phyloP scores from a whole-genome alignment of 1,140 invertebrate genomes.

The Euura lappo region DNA sequence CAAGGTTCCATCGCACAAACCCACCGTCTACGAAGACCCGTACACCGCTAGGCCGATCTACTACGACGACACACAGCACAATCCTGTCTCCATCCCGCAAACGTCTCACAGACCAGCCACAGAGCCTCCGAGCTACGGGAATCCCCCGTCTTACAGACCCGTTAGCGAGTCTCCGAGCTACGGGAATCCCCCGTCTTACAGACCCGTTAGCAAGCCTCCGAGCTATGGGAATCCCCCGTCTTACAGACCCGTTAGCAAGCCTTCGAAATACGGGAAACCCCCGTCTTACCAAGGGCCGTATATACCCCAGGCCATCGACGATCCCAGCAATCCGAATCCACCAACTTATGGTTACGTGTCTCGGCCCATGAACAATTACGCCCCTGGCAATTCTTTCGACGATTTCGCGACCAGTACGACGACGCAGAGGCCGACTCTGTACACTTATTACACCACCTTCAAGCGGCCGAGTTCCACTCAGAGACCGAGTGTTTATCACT shows the following conservation, averaged over 20 bases:
- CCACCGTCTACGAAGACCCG: background rate
- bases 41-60: background rate
- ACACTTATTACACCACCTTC: conserved; percentile 19
- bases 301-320: conserved; percentile 40
- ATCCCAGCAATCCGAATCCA: conserved; percentile 53
- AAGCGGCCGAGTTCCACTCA: background rate
- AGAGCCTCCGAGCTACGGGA: background rate
- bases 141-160: conserved; percentile 14
- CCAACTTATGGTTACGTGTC: conserved; percentile 35
- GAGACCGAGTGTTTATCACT: background rate
- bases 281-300: conserved; percentile 28
- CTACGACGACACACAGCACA: background rate
- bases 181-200: conserved; percentile 14
- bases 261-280: conserved; percentile 9
- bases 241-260: background rate
- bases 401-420: conserved; percentile 17
- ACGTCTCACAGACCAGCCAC: conserved; percentile 21
- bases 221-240: conserved; percentile 9
- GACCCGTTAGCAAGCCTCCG: background rate
- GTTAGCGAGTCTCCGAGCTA: too few species aligned
- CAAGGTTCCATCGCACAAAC: background rate
- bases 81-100: background rate
- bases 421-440: conserved; percentile 30
- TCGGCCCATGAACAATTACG: conserved; percentile 31
- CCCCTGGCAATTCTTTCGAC: conserved; percentile 34